Conservation (phyloP, 2,797 vertebrate genomes). For the Periophthalmus magnuspinnatus region DNA sequence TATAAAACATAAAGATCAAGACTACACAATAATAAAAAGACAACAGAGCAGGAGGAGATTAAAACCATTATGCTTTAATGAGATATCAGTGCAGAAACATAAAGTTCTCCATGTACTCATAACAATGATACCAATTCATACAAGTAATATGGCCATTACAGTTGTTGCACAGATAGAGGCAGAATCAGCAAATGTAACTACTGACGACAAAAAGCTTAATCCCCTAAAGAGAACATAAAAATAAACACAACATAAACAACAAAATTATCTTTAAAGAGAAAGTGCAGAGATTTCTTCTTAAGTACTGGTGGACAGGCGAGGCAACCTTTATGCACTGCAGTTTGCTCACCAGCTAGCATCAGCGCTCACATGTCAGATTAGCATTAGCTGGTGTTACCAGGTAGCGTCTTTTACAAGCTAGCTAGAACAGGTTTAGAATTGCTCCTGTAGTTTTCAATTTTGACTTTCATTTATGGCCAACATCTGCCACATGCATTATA, state of each 20-base stretch:
- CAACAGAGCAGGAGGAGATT: constrained; percentile 29
- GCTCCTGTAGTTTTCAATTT: constrained; percentile 4
- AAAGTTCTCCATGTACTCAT: constrained; percentile 88
- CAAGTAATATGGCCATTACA: constrained; percentile 82
- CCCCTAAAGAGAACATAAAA: constrained; percentile 17
- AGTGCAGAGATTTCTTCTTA: constrained; percentile 20
- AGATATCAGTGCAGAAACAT: constrained; percentile 98
- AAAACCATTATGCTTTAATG: constrained; percentile 97
- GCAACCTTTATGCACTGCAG: constrained; percentile 79
- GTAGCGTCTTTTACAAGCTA: neutral
- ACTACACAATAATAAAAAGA: constrained; percentile 19
- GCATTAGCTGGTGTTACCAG: neutral
- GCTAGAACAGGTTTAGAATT: neutral
- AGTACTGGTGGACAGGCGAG: neutral
- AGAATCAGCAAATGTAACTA: constrained; percentile 84
- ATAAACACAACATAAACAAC: constrained; percentile 57
- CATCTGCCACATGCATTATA: constrained; percentile 53
- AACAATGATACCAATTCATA: constrained; percentile 70
- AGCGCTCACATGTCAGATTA: neutral
- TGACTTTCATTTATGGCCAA: constrained; percentile 44
- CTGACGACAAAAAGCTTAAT: constrained; percentile 68
- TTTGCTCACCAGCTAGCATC: constrained; percentile 33
- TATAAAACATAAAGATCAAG: too few relatives aligned
- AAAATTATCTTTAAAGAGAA: constrained; percentile 80
- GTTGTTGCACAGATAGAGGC: constrained; percentile 82